Evolutionary conservation across 2,797 vertebrate species (phyloP), one percentile per base, ranked within the genome.

Genomic region (Siniperca obscura): DNA sequence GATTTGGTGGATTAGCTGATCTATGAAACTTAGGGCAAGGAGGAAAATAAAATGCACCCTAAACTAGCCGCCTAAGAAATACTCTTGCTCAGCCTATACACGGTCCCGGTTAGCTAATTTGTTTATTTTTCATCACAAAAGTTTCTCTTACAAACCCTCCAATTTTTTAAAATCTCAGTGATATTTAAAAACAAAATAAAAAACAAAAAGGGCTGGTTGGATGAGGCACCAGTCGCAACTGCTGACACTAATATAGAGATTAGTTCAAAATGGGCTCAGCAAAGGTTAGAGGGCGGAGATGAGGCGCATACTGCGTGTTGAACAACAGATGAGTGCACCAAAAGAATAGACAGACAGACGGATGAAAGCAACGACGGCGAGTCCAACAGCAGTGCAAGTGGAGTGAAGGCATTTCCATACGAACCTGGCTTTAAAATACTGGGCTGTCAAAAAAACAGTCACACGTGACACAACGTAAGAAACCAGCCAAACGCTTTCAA

Each of bases 381-480:
- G 97, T 99, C 97, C 98, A 98, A 98, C 97, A 99, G 98, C 97
- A 98, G 98, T 99, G 98, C 98, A 99, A 98, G 98, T 98, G 98
- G 98, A 99, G 98, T 98, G 98, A 98, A 99, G 98, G 98, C 98
- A 99, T 99, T 98, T 99, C 98, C 97, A 99, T 99, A 99, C 98
- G 97, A 99, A 99, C 98, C 98, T 99, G 98, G 98, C 97, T 99
- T 99, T 99, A 99, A 99, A 99, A 99, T 95, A 98, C 98, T 98
- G 98, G 98, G 98, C 98, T 99, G 98, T 99, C 98, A 99, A 99
- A 99, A 98, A 98, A 99, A 99, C 98, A 99, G 98, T 99, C 98
- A 99, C 98, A 99, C 97, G 98, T 99, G 97, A 99, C 97, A 99
- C 97, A 99, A 99, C 97, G 97, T 98, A 99, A 99, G 97, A 99